Percentiles rank a stretch among this genome's conserved stretches.
Evolutionary conservation across 37 sponge, comb jelly and placozoan genomes (phyloP).

Genomic region (Bolinopsis microptera): DNA sequence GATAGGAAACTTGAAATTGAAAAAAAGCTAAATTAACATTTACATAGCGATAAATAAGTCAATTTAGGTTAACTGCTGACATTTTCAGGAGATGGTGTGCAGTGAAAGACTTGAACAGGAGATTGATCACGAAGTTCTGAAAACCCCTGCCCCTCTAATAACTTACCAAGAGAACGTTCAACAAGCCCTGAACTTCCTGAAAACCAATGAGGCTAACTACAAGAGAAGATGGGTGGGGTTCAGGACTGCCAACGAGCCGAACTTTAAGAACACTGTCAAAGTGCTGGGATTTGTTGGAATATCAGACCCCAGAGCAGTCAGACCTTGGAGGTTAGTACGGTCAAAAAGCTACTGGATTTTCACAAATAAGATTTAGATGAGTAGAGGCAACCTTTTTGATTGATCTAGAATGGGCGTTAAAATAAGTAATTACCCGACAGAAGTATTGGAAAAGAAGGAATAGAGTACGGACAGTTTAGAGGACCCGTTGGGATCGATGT

Average conservation of each 20-base stretch:
- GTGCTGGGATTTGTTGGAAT: conserved; percentile 61
- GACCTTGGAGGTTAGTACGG: conserved; percentile 57
- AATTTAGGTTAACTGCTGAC: too few species aligned
- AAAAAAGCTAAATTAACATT: too few species aligned
- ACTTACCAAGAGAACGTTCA: conserved; percentile 44
- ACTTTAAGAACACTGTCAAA: conserved; percentile 64
- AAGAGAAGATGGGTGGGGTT: conserved; percentile 53
- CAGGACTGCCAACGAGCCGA: conserved; percentile 62
- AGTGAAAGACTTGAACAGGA: background rate
- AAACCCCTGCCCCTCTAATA: conserved; percentile 28
- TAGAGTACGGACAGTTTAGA: background rate
- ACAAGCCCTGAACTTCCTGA: conserved; percentile 50
- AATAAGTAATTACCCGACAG: too few species aligned
- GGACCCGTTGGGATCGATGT: conserved; percentile 54
- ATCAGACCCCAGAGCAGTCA: background rate
- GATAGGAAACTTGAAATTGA: too few species aligned
- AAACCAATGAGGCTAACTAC: conserved; percentile 57
- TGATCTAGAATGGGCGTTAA: too few species aligned
- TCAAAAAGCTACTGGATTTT: too few species aligned
- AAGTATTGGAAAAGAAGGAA: conserved; percentile 40
- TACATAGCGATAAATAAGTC: too few species aligned
- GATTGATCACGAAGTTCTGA: background rate
- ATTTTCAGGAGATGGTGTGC: conserved; percentile 38
- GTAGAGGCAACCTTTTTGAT: too few species aligned
- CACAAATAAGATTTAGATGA: too few species aligned